These are phyloP conservation scores for Platycercus adscitus DNA, from an alignment of 2,113 vertebrate species.

Conservation along the genomic window DNA sequence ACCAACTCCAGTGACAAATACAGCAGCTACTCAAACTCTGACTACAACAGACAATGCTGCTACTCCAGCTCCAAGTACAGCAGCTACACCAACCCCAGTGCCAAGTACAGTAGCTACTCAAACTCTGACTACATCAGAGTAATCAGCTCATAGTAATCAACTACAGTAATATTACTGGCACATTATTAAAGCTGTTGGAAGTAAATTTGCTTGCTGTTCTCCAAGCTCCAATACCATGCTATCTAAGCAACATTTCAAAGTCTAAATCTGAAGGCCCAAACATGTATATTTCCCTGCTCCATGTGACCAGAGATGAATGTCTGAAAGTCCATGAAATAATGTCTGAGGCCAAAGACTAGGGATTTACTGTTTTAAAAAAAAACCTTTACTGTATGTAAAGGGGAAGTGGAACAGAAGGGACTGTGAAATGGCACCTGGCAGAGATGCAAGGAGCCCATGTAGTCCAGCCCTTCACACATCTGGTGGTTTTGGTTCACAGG, in stretches of 20 bases:
- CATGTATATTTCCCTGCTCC: accelerated
- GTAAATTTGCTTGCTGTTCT: not conserved
- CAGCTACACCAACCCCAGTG: too few relatives aligned
- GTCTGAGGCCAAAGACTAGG: not conserved
- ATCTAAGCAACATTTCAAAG: not conserved
- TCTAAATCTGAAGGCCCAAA: not conserved
- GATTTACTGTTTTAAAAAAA: not conserved
- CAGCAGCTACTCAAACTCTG: too few relatives aligned
- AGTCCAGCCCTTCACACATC: accelerated
- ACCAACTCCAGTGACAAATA: too few relatives aligned
- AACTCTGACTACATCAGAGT: too few relatives aligned
- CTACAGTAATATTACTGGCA: not conserved
- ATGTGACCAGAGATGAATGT: not conserved
- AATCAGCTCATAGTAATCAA: not conserved
- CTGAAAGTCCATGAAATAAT: not conserved
- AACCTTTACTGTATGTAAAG: not conserved
- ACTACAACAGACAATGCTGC: too few relatives aligned
- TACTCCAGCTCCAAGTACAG: too few relatives aligned
- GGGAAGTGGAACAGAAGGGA: not conserved
- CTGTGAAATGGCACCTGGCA: not conserved
- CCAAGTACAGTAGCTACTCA: too few relatives aligned
- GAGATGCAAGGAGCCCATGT: not conserved
- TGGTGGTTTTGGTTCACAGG: not conserved
- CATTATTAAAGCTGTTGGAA: not conserved
- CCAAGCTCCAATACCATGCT: not conserved